Conservation (phyloP, 2,888 invertebrate genomes). For the Petrophora chlorosata region DNA sequence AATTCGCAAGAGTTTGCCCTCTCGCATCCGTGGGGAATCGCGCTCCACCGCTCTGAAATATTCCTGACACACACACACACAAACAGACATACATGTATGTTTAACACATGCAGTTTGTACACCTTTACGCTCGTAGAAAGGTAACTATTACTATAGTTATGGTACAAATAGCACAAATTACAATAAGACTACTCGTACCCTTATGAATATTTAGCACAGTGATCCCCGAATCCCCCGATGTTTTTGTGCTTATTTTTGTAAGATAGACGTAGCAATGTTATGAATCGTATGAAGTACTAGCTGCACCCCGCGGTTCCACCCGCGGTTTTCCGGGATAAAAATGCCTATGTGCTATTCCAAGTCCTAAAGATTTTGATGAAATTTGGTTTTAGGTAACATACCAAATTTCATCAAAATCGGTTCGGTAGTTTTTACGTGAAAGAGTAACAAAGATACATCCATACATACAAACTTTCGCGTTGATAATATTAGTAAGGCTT, state of each 20-base stretch:
- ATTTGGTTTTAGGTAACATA: too few species aligned
- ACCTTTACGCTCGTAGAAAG: constrained; percentile 19
- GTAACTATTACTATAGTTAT: constrained; percentile 18
- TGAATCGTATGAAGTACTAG: constrained; percentile 1
- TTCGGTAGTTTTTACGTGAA: too few species aligned
- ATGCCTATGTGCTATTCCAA: too few species aligned
- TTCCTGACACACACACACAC: constrained; percentile 51
- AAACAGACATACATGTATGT: background rate
- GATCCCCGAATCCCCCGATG: constrained; percentile 18
- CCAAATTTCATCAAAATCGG: too few species aligned
- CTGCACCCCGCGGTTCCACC: too few species aligned
- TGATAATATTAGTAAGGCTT: too few species aligned
- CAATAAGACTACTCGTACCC: constrained; percentile 29
- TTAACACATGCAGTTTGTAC: constrained; percentile 16
- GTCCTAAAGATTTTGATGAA: too few species aligned
- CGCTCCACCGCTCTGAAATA: constrained; percentile 66
- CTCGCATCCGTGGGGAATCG: constrained; percentile 63
- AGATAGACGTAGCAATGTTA: constrained; percentile 14
- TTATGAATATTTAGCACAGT: constrained; percentile 33
- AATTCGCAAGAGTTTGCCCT: constrained; percentile 78
- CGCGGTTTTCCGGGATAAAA: too few species aligned
- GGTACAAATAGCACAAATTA: constrained; percentile 29
- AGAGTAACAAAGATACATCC: too few species aligned
- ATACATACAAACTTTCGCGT: too few species aligned
- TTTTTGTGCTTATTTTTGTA: constrained; percentile 21